Percentiles rank a stretch among this genome's conserved stretches.
These are phyloP conservation scores for Gobiocypris rarus DNA, from an alignment of 2,113 vertebrate species.

Conservation along the genomic window DNA sequence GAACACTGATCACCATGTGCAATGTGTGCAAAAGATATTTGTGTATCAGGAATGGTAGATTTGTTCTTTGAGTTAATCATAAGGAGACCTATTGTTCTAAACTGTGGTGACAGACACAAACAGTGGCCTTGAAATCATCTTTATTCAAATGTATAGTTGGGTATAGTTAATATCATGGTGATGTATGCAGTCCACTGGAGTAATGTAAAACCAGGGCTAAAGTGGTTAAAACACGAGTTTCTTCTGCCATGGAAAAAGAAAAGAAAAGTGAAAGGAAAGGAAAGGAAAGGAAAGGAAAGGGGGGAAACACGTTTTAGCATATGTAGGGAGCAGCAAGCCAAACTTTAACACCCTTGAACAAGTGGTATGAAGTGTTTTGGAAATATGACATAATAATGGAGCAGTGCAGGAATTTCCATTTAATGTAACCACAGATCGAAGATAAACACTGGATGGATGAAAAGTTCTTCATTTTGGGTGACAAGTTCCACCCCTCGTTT, in stretches of 20 bases:
- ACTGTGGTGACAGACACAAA: conserved; percentile 31
- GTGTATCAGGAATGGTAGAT: conserved; percentile 4
- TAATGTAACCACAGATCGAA: not conserved
- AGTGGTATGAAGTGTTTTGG: conserved; percentile 12
- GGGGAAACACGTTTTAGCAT: not conserved
- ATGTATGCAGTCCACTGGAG: not conserved
- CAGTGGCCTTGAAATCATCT: conserved; percentile 38
- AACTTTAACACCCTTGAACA: conserved; percentile 6
- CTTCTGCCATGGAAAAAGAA: conserved; percentile 11
- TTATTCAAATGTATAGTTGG: conserved; percentile 15
- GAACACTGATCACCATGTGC: conserved; percentile 26
- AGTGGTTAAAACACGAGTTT: not conserved
- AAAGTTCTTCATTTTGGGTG: not conserved
- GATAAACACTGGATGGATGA: not conserved
- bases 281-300: too few relatives aligned
- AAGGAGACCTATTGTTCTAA: conserved; percentile 9
- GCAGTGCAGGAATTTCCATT: not conserved
- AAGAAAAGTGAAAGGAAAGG: not conserved
- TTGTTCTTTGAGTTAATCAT: conserved; percentile 2
- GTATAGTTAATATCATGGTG: not conserved
- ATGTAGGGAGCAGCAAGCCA: not conserved
- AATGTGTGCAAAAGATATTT: conserved; percentile 10
- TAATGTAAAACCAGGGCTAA: conserved; percentile 5
- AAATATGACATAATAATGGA: conserved; percentile 12
- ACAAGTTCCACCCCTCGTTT: conserved; percentile 26